phyloP scores from a whole-genome alignment of 1,140 invertebrate genomes.

The Drosophila nigrodunni region DNA sequence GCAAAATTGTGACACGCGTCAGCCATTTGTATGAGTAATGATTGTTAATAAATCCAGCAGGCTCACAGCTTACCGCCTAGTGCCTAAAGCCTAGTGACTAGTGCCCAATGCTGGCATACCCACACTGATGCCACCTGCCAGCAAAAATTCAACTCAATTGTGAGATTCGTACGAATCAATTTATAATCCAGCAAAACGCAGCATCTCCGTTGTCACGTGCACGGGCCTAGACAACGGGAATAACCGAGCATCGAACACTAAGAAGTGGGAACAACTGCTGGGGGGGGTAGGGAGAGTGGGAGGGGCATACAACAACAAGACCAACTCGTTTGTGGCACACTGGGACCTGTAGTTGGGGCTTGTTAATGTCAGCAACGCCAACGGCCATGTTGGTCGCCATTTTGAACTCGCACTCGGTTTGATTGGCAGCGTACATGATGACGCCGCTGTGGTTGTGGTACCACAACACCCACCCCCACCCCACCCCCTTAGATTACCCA shows the following conservation, averaged over 20 bases:
- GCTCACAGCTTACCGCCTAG: background rate
- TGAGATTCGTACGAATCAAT: conserved; percentile 80
- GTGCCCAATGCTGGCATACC: background rate
- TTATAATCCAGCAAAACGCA: conserved; percentile 73
- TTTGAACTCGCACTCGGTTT: conserved; percentile 55
- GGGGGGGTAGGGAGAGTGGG: too few species aligned
- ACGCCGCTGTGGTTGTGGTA: conserved; percentile 48
- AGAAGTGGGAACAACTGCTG: background rate
- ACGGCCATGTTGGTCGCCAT: conserved; percentile 56
- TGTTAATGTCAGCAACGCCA: conserved; percentile 70
- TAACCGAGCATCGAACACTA: conserved; percentile 1
- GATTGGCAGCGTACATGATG: conserved; percentile 79
- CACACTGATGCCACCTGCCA: conserved; percentile 43
- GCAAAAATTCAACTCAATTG: conserved; percentile 83
- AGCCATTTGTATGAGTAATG: conserved; percentile 83
- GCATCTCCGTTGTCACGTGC: conserved; percentile 74
- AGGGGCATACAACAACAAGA: background rate
- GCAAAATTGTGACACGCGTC: conserved; percentile 82
- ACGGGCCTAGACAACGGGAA: conserved; percentile 51
- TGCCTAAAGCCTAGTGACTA: background rate
- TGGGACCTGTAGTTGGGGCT: conserved; percentile 64
- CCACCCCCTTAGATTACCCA: too few species aligned
- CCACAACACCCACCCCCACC: too few species aligned
- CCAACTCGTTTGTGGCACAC: conserved; percentile 69
- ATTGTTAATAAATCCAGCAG: conserved; percentile 79